A percentile compares a stretch with the other conserved stretches of the same genome.
These are phyloP conservation scores for Pseudomugil tenellus DNA, from an alignment of 2,797 vertebrate species.

Conservation along the genomic window DNA sequence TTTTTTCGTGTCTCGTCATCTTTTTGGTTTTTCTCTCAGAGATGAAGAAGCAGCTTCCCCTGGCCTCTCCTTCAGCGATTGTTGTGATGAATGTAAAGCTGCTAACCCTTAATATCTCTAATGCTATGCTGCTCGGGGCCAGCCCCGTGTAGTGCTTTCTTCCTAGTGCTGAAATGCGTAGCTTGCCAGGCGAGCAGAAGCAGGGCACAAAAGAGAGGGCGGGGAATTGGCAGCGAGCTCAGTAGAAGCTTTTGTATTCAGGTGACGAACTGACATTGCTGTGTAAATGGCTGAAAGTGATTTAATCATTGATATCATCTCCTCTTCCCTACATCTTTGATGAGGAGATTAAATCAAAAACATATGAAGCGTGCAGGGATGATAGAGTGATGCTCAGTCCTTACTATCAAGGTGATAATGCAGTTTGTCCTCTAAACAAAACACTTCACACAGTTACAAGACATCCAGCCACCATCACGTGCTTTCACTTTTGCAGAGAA, in stretches of 20 bases:
- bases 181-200: slow-evolving; percentile 69
- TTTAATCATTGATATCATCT: slow-evolving; percentile 73
- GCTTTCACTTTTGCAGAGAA: slow-evolving; percentile 61
- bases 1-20: slow-evolving; percentile 61
- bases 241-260: slow-evolving; percentile 57
- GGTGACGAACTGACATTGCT: slow-evolving; percentile 70
- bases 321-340: slow-evolving; percentile 57
- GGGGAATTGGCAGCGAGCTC: slow-evolving; percentile 23
- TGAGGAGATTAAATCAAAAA: slow-evolving; percentile 67
- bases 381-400: slow-evolving; percentile 27
- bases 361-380: slow-evolving; percentile 30
- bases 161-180: slow-evolving; percentile 96
- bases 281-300: slow-evolving; percentile 66
- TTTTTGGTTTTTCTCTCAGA: slow-evolving; percentile 72
- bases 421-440: slow-evolving; percentile 30
- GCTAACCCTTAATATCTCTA: slow-evolving; percentile 75
- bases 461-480: slow-evolving; percentile 11
- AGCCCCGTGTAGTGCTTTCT: slow-evolving; percentile 92
- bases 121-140: slow-evolving; percentile 65
- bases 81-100: slow-evolving; percentile 82
- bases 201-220: not conserved
- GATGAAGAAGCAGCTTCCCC: slow-evolving; percentile 87
- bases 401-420: slow-evolving; percentile 39
- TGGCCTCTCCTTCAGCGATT: slow-evolving; percentile 84
- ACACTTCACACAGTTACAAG: slow-evolving; percentile 31